Evolutionary conservation across 1,140 invertebrate species (phyloP).

Genomic region (Neodiprion fabricii): DNA sequence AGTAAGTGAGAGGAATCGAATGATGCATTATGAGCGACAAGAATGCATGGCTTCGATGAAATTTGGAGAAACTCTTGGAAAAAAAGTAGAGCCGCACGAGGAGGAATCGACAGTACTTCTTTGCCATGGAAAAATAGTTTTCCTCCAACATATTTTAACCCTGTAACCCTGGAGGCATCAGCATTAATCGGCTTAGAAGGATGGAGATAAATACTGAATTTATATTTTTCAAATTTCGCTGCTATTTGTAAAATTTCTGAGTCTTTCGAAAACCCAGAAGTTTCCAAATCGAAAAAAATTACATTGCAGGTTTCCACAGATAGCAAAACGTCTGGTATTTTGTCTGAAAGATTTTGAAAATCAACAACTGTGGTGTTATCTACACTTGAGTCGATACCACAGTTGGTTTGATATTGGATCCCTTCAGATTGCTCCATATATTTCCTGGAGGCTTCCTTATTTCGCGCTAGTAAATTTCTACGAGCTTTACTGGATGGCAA

Average conservation of each 20-base stretch:
- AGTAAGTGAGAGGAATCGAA: too few relatives aligned
- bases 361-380: neutral
- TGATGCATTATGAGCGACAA: too few relatives aligned
- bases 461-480: constrained; percentile 12
- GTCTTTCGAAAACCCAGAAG: constrained; percentile 22
- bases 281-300: constrained; percentile 34
- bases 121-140: too few relatives aligned
- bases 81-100: too few relatives aligned
- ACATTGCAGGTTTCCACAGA: constrained; percentile 6
- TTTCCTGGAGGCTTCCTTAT: constrained; percentile 19
- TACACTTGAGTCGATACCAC: constrained; percentile 7
- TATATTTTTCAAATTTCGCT: too few relatives aligned
- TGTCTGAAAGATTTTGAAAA: neutral
- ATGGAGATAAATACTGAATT: too few relatives aligned
- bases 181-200: too few relatives aligned
- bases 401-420: constrained; percentile 23
- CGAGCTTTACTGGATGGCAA: constrained; percentile 15
- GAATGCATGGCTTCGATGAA: too few relatives aligned
- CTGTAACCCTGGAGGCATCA: too few relatives aligned
- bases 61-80: too few relatives aligned
- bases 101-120: too few relatives aligned
- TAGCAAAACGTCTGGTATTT: neutral
- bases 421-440: constrained; percentile 24
- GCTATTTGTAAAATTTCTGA: constrained; percentile 25
- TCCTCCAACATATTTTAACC: too few relatives aligned